Percentiles rank a stretch among this genome's conserved stretches.
These are phyloP conservation scores for Portunus trituberculatus DNA, from an alignment of 1,140 invertebrate genomes.

Conservation along the genomic window DNA sequence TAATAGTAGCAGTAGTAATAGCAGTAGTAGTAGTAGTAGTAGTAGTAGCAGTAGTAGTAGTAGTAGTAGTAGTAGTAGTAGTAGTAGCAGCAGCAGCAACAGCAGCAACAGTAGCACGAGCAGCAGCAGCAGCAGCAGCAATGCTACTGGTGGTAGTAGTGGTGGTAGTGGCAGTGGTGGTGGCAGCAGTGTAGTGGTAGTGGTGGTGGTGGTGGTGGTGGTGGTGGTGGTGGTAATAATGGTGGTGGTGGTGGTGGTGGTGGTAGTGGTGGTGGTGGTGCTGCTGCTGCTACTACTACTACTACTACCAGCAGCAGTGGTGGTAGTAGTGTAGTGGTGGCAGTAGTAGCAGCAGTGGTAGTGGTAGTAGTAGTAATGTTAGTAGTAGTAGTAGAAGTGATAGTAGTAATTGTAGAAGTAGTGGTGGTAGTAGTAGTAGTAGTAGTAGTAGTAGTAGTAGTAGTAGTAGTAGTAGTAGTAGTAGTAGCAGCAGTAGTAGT, in stretches of 20 bases:
- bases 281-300: too few relatives aligned
- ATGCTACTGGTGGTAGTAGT: too few relatives aligned
- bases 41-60: conserved; percentile 26
- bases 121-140: too few relatives aligned
- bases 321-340: too few relatives aligned
- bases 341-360: background rate
- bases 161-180: background rate
- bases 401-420: too few relatives aligned
- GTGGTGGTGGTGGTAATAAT: too few relatives aligned
- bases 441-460: too few relatives aligned
- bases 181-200: conserved; percentile 17
- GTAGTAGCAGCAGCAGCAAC: background rate
- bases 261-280: background rate
- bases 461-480: background rate
- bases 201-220: background rate
- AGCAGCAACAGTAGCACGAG: too few relatives aligned
- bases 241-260: background rate
- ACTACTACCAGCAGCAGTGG: too few relatives aligned
- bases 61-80: too few relatives aligned
- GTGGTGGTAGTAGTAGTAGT: too few relatives aligned
- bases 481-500: conserved; percentile 6
- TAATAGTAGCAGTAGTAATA: conserved; percentile 1
- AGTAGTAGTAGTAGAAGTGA: too few relatives aligned
- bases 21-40: conserved; percentile 34
- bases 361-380: conserved; percentile 30